These are phyloP conservation scores for Drosophila algonquin DNA, from an alignment of 2,888 invertebrate species.

Conservation along the genomic window DNA sequence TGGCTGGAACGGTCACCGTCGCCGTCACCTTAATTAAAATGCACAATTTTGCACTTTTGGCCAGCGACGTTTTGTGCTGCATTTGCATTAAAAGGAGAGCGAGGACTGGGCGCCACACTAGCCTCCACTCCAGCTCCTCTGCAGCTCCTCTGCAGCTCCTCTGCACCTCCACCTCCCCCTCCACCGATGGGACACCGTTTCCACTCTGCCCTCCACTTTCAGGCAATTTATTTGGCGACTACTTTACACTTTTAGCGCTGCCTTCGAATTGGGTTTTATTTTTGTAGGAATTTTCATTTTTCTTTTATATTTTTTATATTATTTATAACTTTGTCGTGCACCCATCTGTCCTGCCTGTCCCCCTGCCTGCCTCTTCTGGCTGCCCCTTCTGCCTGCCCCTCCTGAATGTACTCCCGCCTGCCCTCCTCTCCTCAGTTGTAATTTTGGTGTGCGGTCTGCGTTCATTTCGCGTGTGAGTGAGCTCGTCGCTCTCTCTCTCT, in stretches of 20 bases:
- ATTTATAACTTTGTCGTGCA: slow-evolving; percentile 53
- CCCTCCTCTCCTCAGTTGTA: slow-evolving; percentile 43
- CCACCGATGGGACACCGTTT: slow-evolving; percentile 36
- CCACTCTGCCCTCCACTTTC: slow-evolving; percentile 49
- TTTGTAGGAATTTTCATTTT: slow-evolving; percentile 16
- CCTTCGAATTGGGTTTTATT: slow-evolving; percentile 59
- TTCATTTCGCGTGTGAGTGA: slow-evolving; percentile 76
- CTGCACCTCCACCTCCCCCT: not conserved
- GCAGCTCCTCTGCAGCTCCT: slow-evolving; percentile 8
- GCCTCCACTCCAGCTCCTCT: slow-evolving; percentile 5
- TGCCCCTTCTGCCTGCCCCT: too few relatives aligned
- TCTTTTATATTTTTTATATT: slow-evolving; percentile 39
- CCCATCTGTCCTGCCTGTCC: not conserved
- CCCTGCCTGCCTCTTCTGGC: too few relatives aligned
- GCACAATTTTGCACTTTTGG: slow-evolving; percentile 81
- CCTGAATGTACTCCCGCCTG: too few relatives aligned
- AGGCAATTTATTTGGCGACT: slow-evolving; percentile 75
- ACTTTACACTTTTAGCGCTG: slow-evolving; percentile 64
- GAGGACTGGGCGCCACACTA: not conserved
- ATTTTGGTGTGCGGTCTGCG: slow-evolving; percentile 68
- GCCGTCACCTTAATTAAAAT: slow-evolving; percentile 80
- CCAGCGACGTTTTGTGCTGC: slow-evolving; percentile 66
- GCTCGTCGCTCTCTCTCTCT: not conserved
- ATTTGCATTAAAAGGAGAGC: slow-evolving; percentile 73
- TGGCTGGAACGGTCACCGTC: slow-evolving; percentile 69